phyloP scores from a whole-genome alignment of 2,888 invertebrate species.

The Villa cingulata region DNA sequence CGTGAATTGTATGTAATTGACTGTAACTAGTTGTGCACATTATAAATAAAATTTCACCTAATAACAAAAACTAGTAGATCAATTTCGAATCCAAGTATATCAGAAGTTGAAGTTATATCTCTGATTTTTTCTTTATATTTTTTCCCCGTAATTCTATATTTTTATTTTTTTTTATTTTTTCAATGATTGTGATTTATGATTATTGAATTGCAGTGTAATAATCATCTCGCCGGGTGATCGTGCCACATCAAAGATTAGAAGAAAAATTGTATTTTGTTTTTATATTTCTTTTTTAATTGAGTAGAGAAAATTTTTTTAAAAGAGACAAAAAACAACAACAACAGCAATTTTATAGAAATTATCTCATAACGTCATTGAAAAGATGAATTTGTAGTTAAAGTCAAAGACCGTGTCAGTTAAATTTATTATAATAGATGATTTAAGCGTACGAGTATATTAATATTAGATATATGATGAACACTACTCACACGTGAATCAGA shows the following conservation, averaged over 20 bases:
- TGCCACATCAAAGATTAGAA: neutral
- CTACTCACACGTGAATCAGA: too few relatives aligned
- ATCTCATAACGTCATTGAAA: neutral
- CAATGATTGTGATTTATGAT: neutral
- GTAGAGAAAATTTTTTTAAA: neutral
- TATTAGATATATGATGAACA: neutral
- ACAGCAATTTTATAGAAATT: neutral
- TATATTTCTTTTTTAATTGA: neutral
- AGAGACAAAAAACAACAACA: neutral
- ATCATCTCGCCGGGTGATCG: neutral
- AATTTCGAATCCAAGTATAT: too few relatives aligned
- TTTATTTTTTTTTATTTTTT: neutral
- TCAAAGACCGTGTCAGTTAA: neutral
- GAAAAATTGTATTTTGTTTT: neutral
- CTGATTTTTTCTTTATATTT: too few relatives aligned
- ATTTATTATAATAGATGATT: neutral
- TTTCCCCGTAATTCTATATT: too few relatives aligned
- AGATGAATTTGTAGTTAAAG: neutral
- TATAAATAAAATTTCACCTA: too few relatives aligned
- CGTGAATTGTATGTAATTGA: too few relatives aligned
- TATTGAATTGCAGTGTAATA: neutral
- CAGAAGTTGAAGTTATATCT: too few relatives aligned
- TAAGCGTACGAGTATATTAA: too few relatives aligned
- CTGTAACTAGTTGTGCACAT: too few relatives aligned
- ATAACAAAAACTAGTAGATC: too few relatives aligned